These are phyloP conservation scores for Pemphigus obesinymphae DNA, from an alignment of 1,140 invertebrate species.

Conservation along the genomic window DNA sequence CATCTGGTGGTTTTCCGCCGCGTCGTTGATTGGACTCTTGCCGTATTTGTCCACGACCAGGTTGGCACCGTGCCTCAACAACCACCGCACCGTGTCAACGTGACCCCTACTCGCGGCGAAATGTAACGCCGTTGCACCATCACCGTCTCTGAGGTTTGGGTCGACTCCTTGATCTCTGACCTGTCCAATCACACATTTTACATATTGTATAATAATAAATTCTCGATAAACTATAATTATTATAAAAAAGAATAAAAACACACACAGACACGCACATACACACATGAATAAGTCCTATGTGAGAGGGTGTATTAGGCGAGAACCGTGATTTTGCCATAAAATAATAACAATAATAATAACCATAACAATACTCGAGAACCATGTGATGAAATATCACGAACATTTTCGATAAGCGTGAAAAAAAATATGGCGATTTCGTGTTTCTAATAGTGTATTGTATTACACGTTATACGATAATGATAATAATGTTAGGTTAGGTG, in stretches of 20 bases:
- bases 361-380: neutral
- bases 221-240: neutral
- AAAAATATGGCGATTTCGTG: neutral
- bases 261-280: neutral
- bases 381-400: neutral
- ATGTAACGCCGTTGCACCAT: slow-evolving; percentile 75
- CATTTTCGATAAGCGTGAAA: neutral
- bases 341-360: neutral
- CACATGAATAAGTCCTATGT: too few species aligned
- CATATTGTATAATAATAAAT: neutral
- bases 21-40: slow-evolving; percentile 82
- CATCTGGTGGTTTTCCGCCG: slow-evolving; percentile 80
- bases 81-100: slow-evolving; percentile 72
- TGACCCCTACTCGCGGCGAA: slow-evolving; percentile 78
- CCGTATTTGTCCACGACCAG: slow-evolving; percentile 76
- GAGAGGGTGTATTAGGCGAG: neutral
- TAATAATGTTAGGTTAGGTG: too few species aligned
- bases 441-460: neutral
- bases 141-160: slow-evolving; percentile 74
- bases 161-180: slow-evolving; percentile 76
- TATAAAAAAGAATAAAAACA: neutral
- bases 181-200: slow-evolving; percentile 51
- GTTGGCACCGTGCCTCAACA: slow-evolving; percentile 71
- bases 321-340: neutral
- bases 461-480: too few species aligned